phyloP scores from a whole-genome alignment of 2,113 vertebrate species.

The Nyctereutes procyonoides region DNA sequence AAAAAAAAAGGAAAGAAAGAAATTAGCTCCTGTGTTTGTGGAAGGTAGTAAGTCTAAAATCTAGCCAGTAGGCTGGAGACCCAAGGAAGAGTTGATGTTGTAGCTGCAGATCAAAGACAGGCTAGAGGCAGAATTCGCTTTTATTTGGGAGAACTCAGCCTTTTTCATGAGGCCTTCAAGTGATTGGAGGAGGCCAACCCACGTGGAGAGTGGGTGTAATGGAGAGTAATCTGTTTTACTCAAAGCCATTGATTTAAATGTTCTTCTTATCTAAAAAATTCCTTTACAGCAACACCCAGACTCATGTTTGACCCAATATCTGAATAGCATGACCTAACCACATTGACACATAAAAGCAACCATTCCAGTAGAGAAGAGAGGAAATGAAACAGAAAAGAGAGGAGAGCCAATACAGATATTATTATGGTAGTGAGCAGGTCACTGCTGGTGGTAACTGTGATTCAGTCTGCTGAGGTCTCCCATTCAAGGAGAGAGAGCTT shows the following conservation, averaged over 20 bases:
- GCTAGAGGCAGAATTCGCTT: not conserved
- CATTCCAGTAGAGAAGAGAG: not conserved
- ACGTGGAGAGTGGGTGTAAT: too few species aligned
- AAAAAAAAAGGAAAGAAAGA: not conserved
- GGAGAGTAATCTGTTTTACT: not conserved
- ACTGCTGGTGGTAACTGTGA: not conserved
- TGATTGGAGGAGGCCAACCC: not conserved
- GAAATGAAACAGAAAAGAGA: not conserved
- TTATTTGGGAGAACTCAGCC: not conserved
- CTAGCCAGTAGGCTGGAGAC: not conserved
- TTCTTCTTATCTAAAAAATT: not conserved
- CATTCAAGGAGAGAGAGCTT: not conserved
- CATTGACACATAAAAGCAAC: not conserved
- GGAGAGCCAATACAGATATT: not conserved
- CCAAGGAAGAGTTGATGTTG: not conserved
- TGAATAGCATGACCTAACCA: not conserved
- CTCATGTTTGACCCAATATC: not conserved
- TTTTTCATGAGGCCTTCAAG: not conserved
- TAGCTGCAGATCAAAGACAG: not conserved
- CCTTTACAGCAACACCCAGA: not conserved
- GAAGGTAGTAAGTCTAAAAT: not conserved
- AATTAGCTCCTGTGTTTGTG: not conserved
- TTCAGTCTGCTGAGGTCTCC: not conserved
- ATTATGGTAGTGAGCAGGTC: not conserved
- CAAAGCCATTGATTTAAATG: not conserved